phyloP scores from a whole-genome alignment of 2,888 invertebrate genomes.

The Endomychus coccineus region DNA sequence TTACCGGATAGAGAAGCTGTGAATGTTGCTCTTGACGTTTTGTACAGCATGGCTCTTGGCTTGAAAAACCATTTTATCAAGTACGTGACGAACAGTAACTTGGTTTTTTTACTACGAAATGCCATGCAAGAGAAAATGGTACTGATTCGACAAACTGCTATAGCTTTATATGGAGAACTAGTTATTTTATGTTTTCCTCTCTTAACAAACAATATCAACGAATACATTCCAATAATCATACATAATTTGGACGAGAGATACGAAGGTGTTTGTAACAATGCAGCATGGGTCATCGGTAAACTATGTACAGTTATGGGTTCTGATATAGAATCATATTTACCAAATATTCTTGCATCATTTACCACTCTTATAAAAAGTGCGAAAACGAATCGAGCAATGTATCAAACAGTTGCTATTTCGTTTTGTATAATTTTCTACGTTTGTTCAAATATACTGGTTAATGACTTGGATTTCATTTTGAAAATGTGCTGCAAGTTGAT shows the following conservation, averaged over 20 bases:
- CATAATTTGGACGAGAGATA: constrained; percentile 93
- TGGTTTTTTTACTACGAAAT: constrained; percentile 59
- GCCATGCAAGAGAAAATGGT: constrained; percentile 68
- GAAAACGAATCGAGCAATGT: constrained; percentile 91
- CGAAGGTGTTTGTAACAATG: constrained; percentile 98
- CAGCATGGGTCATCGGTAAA: constrained; percentile 99
- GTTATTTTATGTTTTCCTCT: constrained; percentile 76
- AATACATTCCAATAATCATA: constrained; percentile 92
- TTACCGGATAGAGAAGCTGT: constrained; percentile 63
- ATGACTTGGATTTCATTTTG: constrained; percentile 96
- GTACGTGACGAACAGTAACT: constrained; percentile 58
- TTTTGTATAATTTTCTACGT: constrained; percentile 99
- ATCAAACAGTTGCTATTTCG: constrained; percentile 99
- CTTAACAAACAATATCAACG: constrained; percentile 87
- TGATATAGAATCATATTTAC: constrained; percentile 86
- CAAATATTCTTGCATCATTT: constrained; percentile 78
- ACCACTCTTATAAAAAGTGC: constrained; percentile 90
- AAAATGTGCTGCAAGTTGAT: constrained; percentile 97
- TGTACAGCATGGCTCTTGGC: constrained; percentile 65
- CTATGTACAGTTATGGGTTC: constrained; percentile 90
- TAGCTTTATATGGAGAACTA: constrained; percentile 67
- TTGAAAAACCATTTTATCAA: constrained; percentile 60
- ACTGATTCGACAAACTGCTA: constrained; percentile 67
- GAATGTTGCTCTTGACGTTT: constrained; percentile 66
- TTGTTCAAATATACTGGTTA: constrained; percentile 82